Evolutionary conservation across 2,888 invertebrate species (phyloP).

Genomic region (Polydrusus tereticollis): DNA sequence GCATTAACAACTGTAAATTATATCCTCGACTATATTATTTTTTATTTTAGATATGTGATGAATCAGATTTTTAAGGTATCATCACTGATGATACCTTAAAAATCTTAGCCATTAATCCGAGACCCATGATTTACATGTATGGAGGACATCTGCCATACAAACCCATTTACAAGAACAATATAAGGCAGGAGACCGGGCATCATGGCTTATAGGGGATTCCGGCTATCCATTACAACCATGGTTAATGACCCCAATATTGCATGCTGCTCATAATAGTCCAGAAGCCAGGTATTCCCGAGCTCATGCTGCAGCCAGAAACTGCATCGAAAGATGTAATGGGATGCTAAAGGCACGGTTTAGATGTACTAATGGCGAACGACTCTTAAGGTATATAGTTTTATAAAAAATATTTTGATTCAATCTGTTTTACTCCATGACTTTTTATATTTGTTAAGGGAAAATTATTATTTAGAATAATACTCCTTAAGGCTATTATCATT

Average conservation of each 20-base stretch:
- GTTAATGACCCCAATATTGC: too few relatives aligned
- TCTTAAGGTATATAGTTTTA: too few relatives aligned
- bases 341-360: not conserved
- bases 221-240: too few relatives aligned
- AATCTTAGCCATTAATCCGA: constrained; percentile 21
- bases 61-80: too few relatives aligned
- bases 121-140: constrained; percentile 10
- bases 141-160: too few relatives aligned
- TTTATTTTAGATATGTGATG: not conserved
- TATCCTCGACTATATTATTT: too few relatives aligned
- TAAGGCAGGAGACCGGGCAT: not conserved
- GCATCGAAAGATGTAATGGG: constrained; percentile 13
- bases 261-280: too few relatives aligned
- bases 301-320: constrained; percentile 14
- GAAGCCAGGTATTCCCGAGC: not conserved
- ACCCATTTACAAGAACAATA: constrained; percentile 3
- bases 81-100: not conserved
- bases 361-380: constrained; percentile 11
- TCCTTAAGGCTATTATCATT: not conserved
- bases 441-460: not conserved
- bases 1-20: too few relatives aligned
- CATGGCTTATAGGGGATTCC: constrained; percentile 26
- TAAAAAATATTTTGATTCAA: too few relatives aligned
- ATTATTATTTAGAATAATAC: not conserved
- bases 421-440: not conserved